phyloP scores from a whole-genome alignment of 2,888 invertebrate genomes.

The Stegana nigrithorax region DNA sequence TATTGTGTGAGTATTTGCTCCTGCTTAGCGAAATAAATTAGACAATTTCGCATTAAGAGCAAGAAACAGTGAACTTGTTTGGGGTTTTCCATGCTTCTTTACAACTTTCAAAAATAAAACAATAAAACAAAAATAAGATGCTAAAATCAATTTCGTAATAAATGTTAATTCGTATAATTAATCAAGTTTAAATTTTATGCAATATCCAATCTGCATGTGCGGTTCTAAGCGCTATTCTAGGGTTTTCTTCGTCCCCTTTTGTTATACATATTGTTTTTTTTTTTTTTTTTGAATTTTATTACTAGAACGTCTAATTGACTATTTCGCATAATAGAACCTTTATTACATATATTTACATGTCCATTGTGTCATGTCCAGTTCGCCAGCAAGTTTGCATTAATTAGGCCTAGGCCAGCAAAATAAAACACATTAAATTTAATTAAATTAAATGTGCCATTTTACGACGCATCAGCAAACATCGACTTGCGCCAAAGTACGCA shows the following conservation, averaged over 20 bases:
- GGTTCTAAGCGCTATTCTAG: too few species aligned
- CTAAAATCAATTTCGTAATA: background rate
- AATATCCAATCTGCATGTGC: too few species aligned
- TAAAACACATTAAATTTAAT: too few species aligned
- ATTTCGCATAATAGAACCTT: background rate
- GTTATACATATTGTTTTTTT: too few species aligned
- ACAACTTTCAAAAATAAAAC: slow-evolving; percentile 3
- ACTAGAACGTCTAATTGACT: too few species aligned
- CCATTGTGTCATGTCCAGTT: background rate
- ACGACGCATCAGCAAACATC: background rate
- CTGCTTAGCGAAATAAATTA: background rate
- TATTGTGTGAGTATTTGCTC: too few species aligned
- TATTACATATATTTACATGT: background rate
- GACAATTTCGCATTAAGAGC: background rate
- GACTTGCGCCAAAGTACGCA: background rate
- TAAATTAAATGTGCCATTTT: too few species aligned
- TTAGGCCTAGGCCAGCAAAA: too few species aligned
- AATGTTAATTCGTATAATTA: background rate
- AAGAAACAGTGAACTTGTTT: slow-evolving; percentile 8
- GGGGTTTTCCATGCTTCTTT: background rate
- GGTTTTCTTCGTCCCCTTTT: too few species aligned
- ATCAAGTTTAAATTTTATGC: background rate
- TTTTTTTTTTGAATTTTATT: too few species aligned
- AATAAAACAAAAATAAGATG: background rate
- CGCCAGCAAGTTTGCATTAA: too few species aligned